Evolutionary conservation across 2,113 vertebrate species (phyloP).

Genomic region (Candoia aspera): DNA sequence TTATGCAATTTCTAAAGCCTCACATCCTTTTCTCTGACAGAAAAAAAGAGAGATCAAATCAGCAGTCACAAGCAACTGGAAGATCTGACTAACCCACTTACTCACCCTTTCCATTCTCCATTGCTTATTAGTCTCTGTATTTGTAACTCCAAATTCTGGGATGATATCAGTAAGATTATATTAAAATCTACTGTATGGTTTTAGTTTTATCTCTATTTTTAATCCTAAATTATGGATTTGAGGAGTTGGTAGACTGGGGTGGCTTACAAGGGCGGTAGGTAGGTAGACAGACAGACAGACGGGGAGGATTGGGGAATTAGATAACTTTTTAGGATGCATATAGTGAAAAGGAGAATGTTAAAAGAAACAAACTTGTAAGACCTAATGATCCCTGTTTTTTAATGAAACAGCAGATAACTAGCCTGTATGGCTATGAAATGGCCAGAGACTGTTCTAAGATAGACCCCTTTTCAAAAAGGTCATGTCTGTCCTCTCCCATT

Average conservation of each 20-base stretch:
- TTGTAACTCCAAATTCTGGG: neutral
- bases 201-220: neutral
- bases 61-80: neutral
- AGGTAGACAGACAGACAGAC: neutral
- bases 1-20: constrained; percentile 4
- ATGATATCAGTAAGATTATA: neutral
- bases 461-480: no score
- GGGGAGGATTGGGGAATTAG: neutral
- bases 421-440: no score
- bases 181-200: neutral
- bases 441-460: no score
- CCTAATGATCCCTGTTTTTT: neutral
- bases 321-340: neutral
- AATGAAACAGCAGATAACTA: no score
- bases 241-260: neutral
- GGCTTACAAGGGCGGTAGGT: neutral
- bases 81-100: neutral
- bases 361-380: neutral
- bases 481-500: neutral
- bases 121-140: neutral
- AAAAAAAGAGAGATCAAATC: neutral
- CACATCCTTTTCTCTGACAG: neutral
- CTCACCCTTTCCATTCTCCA: neutral
- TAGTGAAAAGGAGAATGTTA: neutral
- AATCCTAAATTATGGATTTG: neutral